Base-by-base conservation (phyloP, 2,888 invertebrate genomes). In the Euplagia quadripunctaria region DNA sequence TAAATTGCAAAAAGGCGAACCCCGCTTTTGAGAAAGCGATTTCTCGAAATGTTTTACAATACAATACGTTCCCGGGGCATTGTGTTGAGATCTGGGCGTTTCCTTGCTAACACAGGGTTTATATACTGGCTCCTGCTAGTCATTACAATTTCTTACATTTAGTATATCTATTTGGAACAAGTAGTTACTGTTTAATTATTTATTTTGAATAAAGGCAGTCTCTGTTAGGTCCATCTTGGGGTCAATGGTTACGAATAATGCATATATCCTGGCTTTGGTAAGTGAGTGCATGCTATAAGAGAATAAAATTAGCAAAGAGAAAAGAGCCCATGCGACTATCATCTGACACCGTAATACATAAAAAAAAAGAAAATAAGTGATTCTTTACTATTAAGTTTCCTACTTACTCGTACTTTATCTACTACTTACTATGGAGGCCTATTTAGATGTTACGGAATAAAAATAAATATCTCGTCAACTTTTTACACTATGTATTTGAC, bases 1-100 rank as follows among this genome's bases (percentile, higher is more conserved):
- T 92, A 94, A 93, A 94, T 94, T 91, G 93, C 92, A 94, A 94
- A 93, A 94, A 93, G 93, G 90, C 91, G 89, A 91, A 89, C 86
- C 87, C 83, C 87, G 91, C 92, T 93, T 92, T 93, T 93, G 91
- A 90, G 91, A 92, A 91, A 92, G 87, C 94, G 94, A 91, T 94
- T 94, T 93, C 93, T 91, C 89, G 92, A 93, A 94, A 93, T 90
- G 89, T 91, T 91, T 91, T 91, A 94, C 93, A 93, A 94, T 90
- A 95, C 94, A 94, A 94, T 94, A 90, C 91, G 88, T 88, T 90
- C 88, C 85, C 84, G 82, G 85, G 85, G 91, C 88, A 93, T 94
- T 94, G 93, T 94, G 91, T 88, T 83, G 88, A 89, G 89, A 91
- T 91, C 90, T 88, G 89, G 89, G 89, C 89, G 91, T 91, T 89